Evolutionary conservation across 35 echinoderm and acorn worm species (phyloP).

Genomic region (Stichopus chloronotus): DNA sequence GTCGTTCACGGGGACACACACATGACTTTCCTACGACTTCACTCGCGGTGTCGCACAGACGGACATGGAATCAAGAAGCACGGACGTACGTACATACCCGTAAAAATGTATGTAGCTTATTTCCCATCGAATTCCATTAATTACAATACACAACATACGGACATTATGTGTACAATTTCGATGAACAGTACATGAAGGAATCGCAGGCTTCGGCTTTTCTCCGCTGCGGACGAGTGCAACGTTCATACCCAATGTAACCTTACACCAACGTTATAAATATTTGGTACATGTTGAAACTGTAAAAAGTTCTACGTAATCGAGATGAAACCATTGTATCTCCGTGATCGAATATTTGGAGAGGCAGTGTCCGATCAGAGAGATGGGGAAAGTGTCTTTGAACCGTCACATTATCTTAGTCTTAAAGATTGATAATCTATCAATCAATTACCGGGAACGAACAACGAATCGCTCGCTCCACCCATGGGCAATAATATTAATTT

Average conservation of each 20-base stretch:
- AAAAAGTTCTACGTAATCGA: conserved; percentile 31
- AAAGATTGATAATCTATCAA: not conserved
- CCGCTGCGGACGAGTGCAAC: not conserved
- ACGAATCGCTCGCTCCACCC: not conserved
- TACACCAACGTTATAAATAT: conserved; percentile 31
- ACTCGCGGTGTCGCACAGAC: too few species aligned
- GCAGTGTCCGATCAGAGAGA: too few species aligned
- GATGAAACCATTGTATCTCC: conserved; percentile 7
- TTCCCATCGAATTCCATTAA: conserved; percentile 31
- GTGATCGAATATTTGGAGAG: conserved; percentile 22
- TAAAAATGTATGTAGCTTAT: not conserved
- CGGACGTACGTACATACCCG: not conserved
- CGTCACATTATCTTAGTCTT: not conserved
- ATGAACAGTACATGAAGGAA: not conserved
- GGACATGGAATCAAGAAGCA: too few species aligned
- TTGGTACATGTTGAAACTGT: conserved; percentile 38
- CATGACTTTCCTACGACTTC: not conserved
- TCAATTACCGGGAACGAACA: not conserved
- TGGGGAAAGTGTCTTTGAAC: too few species aligned
- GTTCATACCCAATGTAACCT: not conserved
- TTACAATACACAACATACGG: conserved; percentile 41
- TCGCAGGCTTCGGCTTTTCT: not conserved
- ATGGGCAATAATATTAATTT: not conserved
- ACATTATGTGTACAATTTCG: not conserved
- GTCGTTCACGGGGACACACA: not conserved